Evolutionary conservation across 2,888 invertebrate genomes (phyloP).

Genomic region (Nowickia ferox): DNA sequence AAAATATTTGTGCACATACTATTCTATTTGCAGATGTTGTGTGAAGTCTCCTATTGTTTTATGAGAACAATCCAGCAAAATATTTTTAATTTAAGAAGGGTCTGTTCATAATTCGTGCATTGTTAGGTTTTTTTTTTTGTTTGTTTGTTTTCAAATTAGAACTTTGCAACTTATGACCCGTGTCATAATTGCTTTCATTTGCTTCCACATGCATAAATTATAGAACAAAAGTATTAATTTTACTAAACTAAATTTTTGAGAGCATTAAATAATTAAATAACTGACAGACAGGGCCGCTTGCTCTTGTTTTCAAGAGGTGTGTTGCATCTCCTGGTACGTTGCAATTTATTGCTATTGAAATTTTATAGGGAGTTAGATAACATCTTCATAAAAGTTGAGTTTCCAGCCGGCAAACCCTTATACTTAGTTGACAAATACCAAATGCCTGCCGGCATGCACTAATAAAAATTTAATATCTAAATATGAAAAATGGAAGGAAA

Average conservation of each 20-base stretch:
- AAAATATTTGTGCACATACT: conserved; percentile 11
- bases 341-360: neutral
- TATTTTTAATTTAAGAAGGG: conserved; percentile 29
- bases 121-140: neutral
- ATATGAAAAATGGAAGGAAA: too few species aligned
- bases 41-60: conserved; percentile 35
- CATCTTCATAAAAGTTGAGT: conserved; percentile 2
- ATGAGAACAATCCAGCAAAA: conserved; percentile 31
- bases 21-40: conserved; percentile 62
- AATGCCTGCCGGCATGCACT: too few species aligned
- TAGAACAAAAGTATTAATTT: neutral
- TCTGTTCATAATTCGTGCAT: conserved; percentile 9
- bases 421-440: neutral
- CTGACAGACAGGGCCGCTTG: neutral
- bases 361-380: neutral
- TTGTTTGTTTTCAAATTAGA: conserved; percentile 36
- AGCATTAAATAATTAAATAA: conserved; percentile 7
- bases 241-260: neutral
- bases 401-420: neutral
- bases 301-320: conserved; percentile 4
- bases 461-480: too few species aligned
- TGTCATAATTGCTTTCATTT: conserved; percentile 45
- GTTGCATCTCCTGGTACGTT: neutral
- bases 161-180: conserved; percentile 63
- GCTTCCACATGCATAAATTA: neutral